A percentile compares a stretch with the other conserved stretches of the same genome.
These are phyloP conservation scores for Limenitis camilla DNA, from an alignment of 2,888 invertebrate genomes.

Conservation along the genomic window DNA sequence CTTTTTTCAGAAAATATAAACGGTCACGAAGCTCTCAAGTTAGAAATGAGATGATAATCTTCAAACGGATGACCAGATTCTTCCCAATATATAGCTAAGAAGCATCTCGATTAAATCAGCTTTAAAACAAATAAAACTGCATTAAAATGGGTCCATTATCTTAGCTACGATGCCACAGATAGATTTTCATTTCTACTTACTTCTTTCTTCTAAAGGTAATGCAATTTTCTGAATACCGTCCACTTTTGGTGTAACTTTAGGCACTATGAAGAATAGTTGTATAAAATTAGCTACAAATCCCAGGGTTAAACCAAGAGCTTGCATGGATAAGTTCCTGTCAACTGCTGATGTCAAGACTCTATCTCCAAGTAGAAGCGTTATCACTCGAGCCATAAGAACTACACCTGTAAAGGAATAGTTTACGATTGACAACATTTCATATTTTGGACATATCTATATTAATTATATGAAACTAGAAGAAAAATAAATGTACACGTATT, in stretches of 20 bases:
- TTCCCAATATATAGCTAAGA: too few species aligned
- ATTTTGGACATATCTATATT: not conserved
- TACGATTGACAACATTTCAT: not conserved
- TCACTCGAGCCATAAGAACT: slow-evolving; percentile 7
- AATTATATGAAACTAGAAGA: too few species aligned
- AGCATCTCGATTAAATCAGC: too few species aligned
- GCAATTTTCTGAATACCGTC: slow-evolving; percentile 10
- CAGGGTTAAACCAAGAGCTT: slow-evolving; percentile 2
- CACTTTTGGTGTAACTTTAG: slow-evolving; percentile 10
- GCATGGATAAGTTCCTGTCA: slow-evolving; percentile 10
- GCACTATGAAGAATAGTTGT: slow-evolving; percentile 15
- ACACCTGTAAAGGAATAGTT: slow-evolving; percentile 2
- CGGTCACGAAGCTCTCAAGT: too few species aligned
- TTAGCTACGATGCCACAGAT: not conserved
- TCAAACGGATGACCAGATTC: too few species aligned
- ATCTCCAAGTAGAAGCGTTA: slow-evolving; percentile 8
- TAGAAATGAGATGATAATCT: too few species aligned
- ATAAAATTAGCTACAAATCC: slow-evolving; percentile 10
- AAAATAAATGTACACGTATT: too few species aligned
- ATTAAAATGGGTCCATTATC: not conserved
- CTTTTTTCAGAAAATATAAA: too few species aligned
- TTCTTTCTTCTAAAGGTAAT: slow-evolving; percentile 8
- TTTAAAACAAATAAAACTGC: too few species aligned
- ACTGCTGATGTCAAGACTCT: slow-evolving; percentile 1
- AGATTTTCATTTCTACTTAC: slow-evolving; percentile 7